Percentiles rank a stretch among this genome's conserved stretches.
Conservation (phyloP, 2,797 vertebrate genomes). For the Danio tinwini region DNA sequence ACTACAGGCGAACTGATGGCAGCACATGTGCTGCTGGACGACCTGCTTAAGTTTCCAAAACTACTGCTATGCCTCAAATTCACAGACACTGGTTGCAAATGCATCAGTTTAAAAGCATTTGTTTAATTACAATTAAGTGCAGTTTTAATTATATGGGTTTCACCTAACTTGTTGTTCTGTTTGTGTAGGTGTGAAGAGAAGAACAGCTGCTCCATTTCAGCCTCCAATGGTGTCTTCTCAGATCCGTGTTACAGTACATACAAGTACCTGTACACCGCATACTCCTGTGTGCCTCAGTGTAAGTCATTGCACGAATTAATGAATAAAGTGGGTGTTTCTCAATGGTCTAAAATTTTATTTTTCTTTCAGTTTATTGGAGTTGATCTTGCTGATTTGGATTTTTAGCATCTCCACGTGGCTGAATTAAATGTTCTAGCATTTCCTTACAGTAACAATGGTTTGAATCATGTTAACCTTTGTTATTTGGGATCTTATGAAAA, state of each 20-base stretch:
- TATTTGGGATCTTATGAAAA: too few species aligned
- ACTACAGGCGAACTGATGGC: constrained; percentile 38
- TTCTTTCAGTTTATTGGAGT: background rate
- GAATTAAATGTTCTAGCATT: too few species aligned
- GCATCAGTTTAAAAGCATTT: constrained; percentile 13
- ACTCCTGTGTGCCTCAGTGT: constrained; percentile 24
- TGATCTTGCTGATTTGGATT: background rate
- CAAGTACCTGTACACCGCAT: constrained; percentile 42
- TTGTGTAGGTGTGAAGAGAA: constrained; percentile 41
- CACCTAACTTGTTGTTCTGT: background rate
- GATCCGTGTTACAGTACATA: constrained; percentile 43
- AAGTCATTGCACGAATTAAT: background rate
- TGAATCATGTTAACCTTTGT: too few species aligned
- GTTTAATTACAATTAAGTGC: background rate
- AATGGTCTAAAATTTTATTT: background rate
- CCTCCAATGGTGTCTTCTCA: constrained; percentile 32
- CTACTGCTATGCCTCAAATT: constrained; percentile 1
- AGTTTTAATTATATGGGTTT: background rate
- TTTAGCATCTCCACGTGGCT: too few species aligned
- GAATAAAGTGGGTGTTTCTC: too few species aligned
- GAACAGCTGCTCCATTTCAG: constrained; percentile 7
- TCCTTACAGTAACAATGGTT: too few species aligned
- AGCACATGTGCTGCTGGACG: constrained; percentile 32
- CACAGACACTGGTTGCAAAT: background rate
- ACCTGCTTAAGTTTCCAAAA: constrained; percentile 8